Evolutionary conservation across 2,888 invertebrate genomes (phyloP), one percentile per base, ranked within the genome.

Genomic region (Cheilosia scutellata): DNA sequence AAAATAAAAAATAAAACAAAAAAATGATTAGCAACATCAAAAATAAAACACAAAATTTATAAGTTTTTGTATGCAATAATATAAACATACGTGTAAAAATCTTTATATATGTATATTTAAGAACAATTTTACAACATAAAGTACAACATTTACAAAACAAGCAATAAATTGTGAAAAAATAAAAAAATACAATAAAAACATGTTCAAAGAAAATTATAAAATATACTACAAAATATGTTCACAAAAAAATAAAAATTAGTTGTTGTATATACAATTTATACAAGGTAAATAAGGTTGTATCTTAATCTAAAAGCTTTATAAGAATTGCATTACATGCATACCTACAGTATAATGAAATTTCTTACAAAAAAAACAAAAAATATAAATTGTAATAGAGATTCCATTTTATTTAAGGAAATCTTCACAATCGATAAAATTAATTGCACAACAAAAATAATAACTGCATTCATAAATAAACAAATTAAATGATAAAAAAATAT

Each of bases 131-230:
- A 80, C 80, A 76, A 80, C 60, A 80, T 80, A 86, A 86, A 86
- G 86, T 86, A 86, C 80, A 82, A 86, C 80, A 86, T 72, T 74
- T 86, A 82, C 72, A 76, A 62, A 57, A 40, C 29, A 79, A 79
- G 27, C 40, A 44, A 42, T 63, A 71, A 70, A 20, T 27, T 20
- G 47, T 49, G 4, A 49, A 29, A 57, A 72, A 53, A 49, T 20
- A 57, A 31, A 60, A 62, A 55, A 65, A 62, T 65, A 72, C 20
- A 65, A 66, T 72, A 53, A 66, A 72, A 82, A 47, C 4, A 20
- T 20, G 20, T 40, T 70, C 63, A 65, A 33, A 62, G 16, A 51
- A 78, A 53, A 33, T 31, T 62, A 75, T 20, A 20, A 20, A 20
- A 20, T 20, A 51, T 72, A 63, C 47, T 16, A 29, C 6, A 72